Conservation (phyloP, 2,888 invertebrate species). For the Callinectes sapidus region DNA sequence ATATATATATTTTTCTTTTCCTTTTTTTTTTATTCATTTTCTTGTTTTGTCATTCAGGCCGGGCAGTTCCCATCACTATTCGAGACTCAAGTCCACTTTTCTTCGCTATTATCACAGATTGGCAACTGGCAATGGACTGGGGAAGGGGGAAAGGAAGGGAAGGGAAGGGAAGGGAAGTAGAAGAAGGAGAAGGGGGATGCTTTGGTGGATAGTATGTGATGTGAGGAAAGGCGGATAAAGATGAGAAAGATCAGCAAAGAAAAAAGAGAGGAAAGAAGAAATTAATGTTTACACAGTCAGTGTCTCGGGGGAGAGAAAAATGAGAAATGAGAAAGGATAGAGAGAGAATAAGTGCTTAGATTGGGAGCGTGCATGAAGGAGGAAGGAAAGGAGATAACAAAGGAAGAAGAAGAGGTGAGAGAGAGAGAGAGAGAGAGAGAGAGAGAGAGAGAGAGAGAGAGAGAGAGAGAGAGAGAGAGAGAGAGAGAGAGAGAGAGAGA, state of each 20-base stretch:
- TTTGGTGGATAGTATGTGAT: not conserved
- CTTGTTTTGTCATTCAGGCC: slow-evolving; percentile 64
- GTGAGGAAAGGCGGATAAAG: not conserved
- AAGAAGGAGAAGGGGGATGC: not conserved
- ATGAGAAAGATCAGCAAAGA: not conserved
- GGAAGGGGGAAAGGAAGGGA: slow-evolving; percentile 20
- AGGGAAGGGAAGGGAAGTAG: not conserved
- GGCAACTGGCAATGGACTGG: slow-evolving; percentile 55
- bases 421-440: not conserved
- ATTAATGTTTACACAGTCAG: too few relatives aligned
- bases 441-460: not conserved
- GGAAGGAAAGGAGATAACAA: not conserved
- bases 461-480: not conserved
- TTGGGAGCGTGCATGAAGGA: not conserved
- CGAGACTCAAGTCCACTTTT: slow-evolving; percentile 62
- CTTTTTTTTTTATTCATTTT: slow-evolving; percentile 44
- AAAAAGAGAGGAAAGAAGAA: not conserved
- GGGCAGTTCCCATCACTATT: slow-evolving; percentile 70
- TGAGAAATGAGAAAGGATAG: not conserved
- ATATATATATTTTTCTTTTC: slow-evolving; percentile 22
- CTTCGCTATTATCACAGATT: slow-evolving; percentile 65
- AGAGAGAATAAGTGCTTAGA: not conserved
- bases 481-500: not conserved
- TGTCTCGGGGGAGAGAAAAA: not conserved
- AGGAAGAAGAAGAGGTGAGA: not conserved